Percentiles rank a stretch among this genome's conserved stretches.
Evolutionary conservation across 2,797 vertebrate species (phyloP).

Genomic region (Coregonus suidteri): DNA sequence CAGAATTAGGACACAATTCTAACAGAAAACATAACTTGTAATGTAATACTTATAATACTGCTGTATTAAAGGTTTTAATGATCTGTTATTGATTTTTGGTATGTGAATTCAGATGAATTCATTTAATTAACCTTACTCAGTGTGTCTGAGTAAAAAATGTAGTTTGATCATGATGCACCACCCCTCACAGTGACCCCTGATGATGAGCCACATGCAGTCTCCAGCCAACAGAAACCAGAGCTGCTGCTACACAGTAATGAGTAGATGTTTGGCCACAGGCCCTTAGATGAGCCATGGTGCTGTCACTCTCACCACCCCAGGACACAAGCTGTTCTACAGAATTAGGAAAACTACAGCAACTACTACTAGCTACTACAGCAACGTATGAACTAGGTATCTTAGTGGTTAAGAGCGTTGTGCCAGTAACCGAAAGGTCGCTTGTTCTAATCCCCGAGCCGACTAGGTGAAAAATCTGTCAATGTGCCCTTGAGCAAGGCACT

Average conservation of each 20-base stretch:
- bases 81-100: background rate
- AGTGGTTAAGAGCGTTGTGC: no score
- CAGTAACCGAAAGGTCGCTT: no score
- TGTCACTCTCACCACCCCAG: constrained; percentile 54
- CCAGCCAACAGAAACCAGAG: constrained; percentile 49
- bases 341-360: background rate
- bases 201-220: constrained; percentile 62
- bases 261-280: constrained; percentile 59
- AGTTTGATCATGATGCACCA: background rate
- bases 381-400: background rate
- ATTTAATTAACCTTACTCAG: background rate
- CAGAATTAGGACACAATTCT: background rate
- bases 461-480: no score
- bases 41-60: background rate
- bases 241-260: constrained; percentile 64
- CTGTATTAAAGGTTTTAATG: background rate
- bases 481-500: no score
- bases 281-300: constrained; percentile 65
- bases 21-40: background rate
- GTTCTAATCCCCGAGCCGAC: no score
- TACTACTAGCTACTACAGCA: no score
- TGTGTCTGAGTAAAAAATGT: background rate
- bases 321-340: constrained; percentile 31
- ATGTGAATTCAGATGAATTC: background rate
- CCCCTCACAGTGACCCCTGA: constrained; percentile 47